phyloP scores from a whole-genome alignment of 2,113 vertebrate species.

The Guaruba guarouba region DNA sequence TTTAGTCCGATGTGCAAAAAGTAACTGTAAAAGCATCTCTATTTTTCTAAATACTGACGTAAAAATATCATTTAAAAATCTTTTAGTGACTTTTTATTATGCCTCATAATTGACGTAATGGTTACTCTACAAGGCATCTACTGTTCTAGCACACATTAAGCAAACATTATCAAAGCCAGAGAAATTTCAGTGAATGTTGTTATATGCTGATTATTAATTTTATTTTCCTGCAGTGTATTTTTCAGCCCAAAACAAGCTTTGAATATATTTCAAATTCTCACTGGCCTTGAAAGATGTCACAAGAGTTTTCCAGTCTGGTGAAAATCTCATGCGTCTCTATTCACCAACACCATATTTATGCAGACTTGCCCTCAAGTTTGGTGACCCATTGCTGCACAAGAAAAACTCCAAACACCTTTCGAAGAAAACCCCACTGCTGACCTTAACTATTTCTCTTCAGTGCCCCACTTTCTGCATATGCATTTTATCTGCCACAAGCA shows the following conservation, averaged over 20 bases:
- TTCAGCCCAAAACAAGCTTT: background rate
- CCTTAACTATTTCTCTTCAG: background rate
- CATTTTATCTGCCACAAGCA: background rate
- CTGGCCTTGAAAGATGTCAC: background rate
- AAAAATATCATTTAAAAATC: background rate
- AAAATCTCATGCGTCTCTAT: background rate
- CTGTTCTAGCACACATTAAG: background rate
- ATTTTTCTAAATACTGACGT: background rate
- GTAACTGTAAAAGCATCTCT: background rate
- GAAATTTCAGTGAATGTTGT: background rate
- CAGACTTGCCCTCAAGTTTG: background rate
- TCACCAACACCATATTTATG: background rate
- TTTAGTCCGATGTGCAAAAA: background rate
- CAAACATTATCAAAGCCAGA: constrained; percentile 29
- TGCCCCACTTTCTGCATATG: background rate
- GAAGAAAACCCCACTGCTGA: background rate
- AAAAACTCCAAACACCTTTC: background rate
- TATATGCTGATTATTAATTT: background rate
- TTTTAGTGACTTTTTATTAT: background rate
- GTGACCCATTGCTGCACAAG: background rate
- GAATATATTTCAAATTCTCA: background rate
- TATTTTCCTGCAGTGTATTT: background rate
- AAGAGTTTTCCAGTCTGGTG: background rate
- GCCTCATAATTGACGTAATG: constrained; percentile 1
- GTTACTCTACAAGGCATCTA: background rate